phyloP scores from a whole-genome alignment of 2,797 vertebrate species.

The Masticophis lateralis region DNA sequence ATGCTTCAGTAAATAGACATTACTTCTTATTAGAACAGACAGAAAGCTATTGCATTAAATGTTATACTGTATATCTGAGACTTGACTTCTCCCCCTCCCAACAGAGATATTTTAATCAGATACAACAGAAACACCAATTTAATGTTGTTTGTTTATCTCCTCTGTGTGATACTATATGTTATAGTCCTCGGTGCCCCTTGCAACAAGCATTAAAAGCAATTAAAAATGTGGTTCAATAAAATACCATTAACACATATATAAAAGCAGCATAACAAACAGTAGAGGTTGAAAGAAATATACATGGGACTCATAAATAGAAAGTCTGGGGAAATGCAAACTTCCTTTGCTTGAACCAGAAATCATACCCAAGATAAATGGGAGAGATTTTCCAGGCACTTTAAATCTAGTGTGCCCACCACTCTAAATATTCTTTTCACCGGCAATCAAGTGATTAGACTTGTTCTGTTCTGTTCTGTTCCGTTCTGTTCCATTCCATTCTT shows the following conservation, averaged over 20 bases:
- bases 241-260: background rate
- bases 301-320: background rate
- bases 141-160: background rate
- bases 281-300: background rate
- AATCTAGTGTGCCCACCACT: background rate
- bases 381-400: background rate
- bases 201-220: background rate
- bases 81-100: background rate
- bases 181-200: background rate
- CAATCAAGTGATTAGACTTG: background rate
- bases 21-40: background rate
- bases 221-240: background rate
- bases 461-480: background rate
- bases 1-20: background rate
- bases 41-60: background rate
- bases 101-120: background rate
- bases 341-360: background rate
- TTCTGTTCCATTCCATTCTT: too few species aligned
- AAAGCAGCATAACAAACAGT: background rate
- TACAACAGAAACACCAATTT: background rate
- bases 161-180: background rate
- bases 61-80: background rate
- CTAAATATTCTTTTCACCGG: background rate
- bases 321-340: background rate
- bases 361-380: background rate